Conservation (phyloP, 2,888 invertebrate species). For the Aphodius sticticus region DNA sequence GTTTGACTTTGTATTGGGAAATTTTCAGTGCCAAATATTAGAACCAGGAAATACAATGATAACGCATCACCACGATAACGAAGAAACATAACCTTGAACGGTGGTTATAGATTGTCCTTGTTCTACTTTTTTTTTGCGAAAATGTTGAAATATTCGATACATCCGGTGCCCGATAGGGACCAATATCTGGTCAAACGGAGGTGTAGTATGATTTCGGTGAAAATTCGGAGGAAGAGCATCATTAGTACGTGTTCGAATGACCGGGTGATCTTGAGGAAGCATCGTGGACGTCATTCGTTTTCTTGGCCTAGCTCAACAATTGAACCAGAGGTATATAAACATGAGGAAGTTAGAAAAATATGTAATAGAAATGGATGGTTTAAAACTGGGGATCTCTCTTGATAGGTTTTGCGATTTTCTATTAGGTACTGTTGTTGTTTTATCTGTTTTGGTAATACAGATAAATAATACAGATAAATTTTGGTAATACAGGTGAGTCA, state of each 20-base stretch:
- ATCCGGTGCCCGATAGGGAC: conserved; percentile 50
- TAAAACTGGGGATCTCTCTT: too few species aligned
- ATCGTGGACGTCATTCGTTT: conserved; percentile 50
- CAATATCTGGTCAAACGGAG: conserved; percentile 43
- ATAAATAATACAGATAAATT: too few species aligned
- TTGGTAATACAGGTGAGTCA: too few species aligned
- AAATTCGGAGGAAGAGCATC: conserved; percentile 40
- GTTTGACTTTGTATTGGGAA: neutral
- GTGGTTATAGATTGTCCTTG: neutral
- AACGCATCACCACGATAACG: neutral
- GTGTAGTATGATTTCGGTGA: conserved; percentile 34
- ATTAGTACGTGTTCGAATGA: conserved; percentile 38
- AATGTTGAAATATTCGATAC: conserved; percentile 57
- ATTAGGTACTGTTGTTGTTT: too few species aligned
- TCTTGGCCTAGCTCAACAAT: conserved; percentile 55
- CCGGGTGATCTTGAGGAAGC: conserved; percentile 44
- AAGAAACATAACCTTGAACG: neutral
- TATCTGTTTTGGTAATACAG: too few species aligned
- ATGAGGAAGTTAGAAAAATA: conserved; percentile 26
- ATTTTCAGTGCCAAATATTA: neutral
- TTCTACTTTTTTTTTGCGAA: conserved; percentile 30
- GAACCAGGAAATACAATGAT: neutral
- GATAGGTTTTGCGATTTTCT: too few species aligned
- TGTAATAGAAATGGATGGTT: neutral
- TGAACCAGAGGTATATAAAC: conserved; percentile 41